Evolutionary conservation across 2,888 invertebrate genomes (phyloP), one percentile per base, ranked within the genome.

Genomic region (Ophion obscuratus): DNA sequence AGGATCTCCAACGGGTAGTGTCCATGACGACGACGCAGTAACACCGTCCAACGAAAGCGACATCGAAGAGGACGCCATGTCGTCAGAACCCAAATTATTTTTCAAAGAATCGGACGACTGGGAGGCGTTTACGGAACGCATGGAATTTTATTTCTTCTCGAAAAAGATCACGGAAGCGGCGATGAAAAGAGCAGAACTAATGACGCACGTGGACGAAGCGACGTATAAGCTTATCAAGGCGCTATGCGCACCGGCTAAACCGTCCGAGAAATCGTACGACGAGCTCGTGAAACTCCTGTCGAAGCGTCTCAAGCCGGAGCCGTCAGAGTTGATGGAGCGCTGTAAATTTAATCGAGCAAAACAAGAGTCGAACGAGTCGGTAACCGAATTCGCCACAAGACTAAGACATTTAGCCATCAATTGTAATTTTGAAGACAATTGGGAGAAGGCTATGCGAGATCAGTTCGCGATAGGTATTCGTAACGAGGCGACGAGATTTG

Each of bases 201-300:
- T 87, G 47, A 87, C 83, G 61, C 74, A 81, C 59, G n/a, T 85
- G 17, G 85, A 87, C 66, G 85, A 84, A 53, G 84, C 20, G n/a
- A 78, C 83, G 11, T 87, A 83, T 14, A 83, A 81, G 40, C 81
- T 87, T 3, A 36, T 85, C 27, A 83, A 74, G 27, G 59, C 62
- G 6, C 44, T 87, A 36, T 85, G 81, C 20, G 83, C 83, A 66
- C 84, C 85, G 4, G 75, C 53, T 24, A 85, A 87, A 67, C 81
- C 83, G 47, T 14, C 79, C 2, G 62, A 20, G 20, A 84, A 87
- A 59, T 53, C 44, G 20, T 85, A 71, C 78, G 78, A 68, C n/a
- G 84, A 81, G 6, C 40, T 86, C 24, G 57, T 70, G 14, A 57
- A 67, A 67, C 40, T 67, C 3, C 53, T 77, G 20, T 36, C 67